Evolutionary conservation across 2,797 vertebrate genomes (phyloP).

Genomic region (Chelonia mydas): DNA sequence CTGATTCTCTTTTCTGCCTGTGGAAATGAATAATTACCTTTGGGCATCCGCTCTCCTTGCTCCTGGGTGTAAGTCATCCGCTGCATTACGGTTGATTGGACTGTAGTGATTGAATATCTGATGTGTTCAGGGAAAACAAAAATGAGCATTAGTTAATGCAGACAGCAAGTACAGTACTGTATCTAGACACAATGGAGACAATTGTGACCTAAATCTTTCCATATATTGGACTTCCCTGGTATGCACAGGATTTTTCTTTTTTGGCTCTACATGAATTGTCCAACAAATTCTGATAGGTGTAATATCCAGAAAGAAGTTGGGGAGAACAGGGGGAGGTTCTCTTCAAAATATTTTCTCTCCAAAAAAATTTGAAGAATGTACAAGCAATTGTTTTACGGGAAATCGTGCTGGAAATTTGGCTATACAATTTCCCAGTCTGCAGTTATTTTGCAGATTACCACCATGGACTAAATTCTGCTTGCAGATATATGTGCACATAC

Average conservation of each 20-base stretch:
- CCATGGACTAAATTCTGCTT: not conserved
- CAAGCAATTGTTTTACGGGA: not conserved
- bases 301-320: not conserved
- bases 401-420: not conserved
- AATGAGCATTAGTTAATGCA: not conserved
- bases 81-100: not conserved
- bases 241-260: not conserved
- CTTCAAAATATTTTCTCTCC: not conserved
- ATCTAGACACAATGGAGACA: not conserved
- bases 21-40: not conserved
- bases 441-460: not conserved
- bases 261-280: not conserved
- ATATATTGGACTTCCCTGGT: not conserved
- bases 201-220: not conserved
- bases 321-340: not conserved
- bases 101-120: not conserved
- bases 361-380: not conserved
- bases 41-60: not conserved
- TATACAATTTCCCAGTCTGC: not conserved
- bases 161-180: not conserved
- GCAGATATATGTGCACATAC: not conserved
- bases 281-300: not conserved
- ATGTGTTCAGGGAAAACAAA: not conserved
- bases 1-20: not conserved
- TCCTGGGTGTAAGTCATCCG: not conserved